A percentile compares a stretch with the other conserved stretches of the same genome.
phyloP scores from a whole-genome alignment of 2,888 invertebrate genomes.

The Acronicta psi region DNA sequence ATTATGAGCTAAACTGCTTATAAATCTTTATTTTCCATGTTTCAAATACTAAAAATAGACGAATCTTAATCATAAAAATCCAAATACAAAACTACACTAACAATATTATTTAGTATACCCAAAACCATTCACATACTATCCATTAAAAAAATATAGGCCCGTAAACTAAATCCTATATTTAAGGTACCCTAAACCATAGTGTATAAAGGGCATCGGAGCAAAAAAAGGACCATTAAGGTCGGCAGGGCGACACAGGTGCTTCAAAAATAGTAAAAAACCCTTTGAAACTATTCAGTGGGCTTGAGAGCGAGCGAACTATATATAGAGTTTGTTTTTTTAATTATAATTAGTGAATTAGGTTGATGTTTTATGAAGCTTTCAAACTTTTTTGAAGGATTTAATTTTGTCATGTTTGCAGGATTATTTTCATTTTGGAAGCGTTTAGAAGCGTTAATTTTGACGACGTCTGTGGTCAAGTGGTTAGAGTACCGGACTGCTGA shows the following conservation, averaged over 20 bases:
- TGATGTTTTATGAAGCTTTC: neutral
- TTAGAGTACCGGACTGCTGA: too few relatives aligned
- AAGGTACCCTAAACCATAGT: constrained; percentile 49
- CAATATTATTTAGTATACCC: neutral
- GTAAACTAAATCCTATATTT: constrained; percentile 42
- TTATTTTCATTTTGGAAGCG: too few relatives aligned
- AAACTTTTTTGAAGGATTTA: too few relatives aligned
- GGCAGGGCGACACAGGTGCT: constrained; percentile 67
- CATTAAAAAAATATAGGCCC: constrained; percentile 18
- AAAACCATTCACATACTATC: neutral
- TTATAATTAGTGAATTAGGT: constrained; percentile 37
- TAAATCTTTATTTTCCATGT: too few relatives aligned
- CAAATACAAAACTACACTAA: too few relatives aligned
- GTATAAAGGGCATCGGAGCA: constrained; percentile 55
- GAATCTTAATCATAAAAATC: too few relatives aligned
- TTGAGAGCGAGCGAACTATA: constrained; percentile 28
- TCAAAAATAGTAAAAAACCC: constrained; percentile 76
- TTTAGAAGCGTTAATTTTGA: too few relatives aligned
- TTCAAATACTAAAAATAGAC: too few relatives aligned
- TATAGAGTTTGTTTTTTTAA: constrained; percentile 26
- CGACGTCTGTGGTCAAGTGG: too few relatives aligned
- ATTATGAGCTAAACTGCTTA: too few relatives aligned
- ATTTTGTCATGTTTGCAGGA: too few relatives aligned
- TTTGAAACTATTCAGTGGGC: constrained; percentile 79
- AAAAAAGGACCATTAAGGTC: constrained; percentile 64